phyloP scores from a whole-genome alignment of 2,113 vertebrate species.

The Oplegnathus fasciatus region DNA sequence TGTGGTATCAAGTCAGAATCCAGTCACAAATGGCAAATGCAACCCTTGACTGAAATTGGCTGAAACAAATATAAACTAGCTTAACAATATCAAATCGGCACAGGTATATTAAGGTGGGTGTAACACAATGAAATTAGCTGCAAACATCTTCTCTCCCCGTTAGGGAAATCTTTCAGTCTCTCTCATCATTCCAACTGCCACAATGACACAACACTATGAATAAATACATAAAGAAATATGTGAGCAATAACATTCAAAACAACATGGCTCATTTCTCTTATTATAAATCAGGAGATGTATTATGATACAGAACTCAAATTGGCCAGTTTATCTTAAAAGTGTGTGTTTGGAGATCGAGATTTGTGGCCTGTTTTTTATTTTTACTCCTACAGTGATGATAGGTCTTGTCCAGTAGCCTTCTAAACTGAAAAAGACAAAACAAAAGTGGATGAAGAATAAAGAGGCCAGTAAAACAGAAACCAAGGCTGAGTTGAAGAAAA shows the following conservation, averaged over 20 bases:
- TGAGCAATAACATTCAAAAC: constrained; percentile 32
- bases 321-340: constrained; percentile 12
- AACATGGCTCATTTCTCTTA: constrained; percentile 49
- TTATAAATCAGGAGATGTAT: constrained; percentile 49
- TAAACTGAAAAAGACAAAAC: constrained; percentile 9
- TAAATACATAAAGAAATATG: constrained; percentile 40
- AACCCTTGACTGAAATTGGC: background rate
- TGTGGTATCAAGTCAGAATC: background rate
- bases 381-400: constrained; percentile 32
- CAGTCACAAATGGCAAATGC: background rate
- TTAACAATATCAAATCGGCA: background rate
- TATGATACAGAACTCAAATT: constrained; percentile 32
- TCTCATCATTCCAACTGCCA: background rate
- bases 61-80: background rate
- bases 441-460: constrained; percentile 13
- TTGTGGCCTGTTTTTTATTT: constrained; percentile 23
- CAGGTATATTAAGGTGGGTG: background rate
- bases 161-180: background rate
- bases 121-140: background rate
- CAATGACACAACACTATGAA: constrained; percentile 37
- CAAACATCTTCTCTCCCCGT: background rate
- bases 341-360: constrained; percentile 2
- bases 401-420: constrained; percentile 43
- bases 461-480: constrained; percentile 32
- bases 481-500: constrained; percentile 1